These are phyloP conservation scores for Larimichthys polyactis DNA, from an alignment of 2,113 vertebrate genomes.

Conservation along the genomic window DNA sequence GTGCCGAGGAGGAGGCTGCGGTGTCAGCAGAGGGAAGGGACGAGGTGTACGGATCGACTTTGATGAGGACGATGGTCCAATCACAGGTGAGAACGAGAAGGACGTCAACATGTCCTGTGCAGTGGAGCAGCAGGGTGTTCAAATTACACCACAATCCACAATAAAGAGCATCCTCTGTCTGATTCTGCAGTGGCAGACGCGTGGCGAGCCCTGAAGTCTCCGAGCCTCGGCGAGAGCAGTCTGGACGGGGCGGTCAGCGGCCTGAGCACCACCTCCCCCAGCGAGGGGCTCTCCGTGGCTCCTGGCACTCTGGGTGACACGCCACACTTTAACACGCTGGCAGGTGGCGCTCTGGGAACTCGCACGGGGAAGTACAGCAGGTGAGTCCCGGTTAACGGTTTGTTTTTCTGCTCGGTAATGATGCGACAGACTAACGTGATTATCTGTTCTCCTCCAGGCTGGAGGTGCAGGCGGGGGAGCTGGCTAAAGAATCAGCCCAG, in stretches of 20 bases:
- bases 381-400: constrained; percentile 73
- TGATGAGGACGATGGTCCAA: constrained; percentile 96
- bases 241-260: constrained; percentile 95
- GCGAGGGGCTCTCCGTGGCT: constrained; percentile 92
- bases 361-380: constrained; percentile 95
- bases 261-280: constrained; percentile 91
- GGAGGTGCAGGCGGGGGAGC: constrained; percentile 93
- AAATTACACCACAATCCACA: background rate
- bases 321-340: constrained; percentile 93
- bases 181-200: constrained; percentile 91
- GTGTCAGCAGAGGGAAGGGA: constrained; percentile 95
- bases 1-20: constrained; percentile 96
- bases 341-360: constrained; percentile 90
- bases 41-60: constrained; percentile 97
- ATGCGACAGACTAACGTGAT: accelerated
- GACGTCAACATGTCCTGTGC: background rate
- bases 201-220: constrained; percentile 97
- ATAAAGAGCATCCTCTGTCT: background rate
- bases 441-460: constrained; percentile 82
- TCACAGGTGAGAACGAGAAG: constrained; percentile 88
- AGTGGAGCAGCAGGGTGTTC: background rate
- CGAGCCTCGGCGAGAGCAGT: constrained; percentile 97
- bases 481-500: constrained; percentile 91
- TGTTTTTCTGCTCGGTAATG: background rate
- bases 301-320: constrained; percentile 93